Percentiles rank a stretch among this genome's conserved stretches.
These are phyloP conservation scores for Lemur catta DNA, from an alignment of 2,797 vertebrate genomes.

Conservation along the genomic window DNA sequence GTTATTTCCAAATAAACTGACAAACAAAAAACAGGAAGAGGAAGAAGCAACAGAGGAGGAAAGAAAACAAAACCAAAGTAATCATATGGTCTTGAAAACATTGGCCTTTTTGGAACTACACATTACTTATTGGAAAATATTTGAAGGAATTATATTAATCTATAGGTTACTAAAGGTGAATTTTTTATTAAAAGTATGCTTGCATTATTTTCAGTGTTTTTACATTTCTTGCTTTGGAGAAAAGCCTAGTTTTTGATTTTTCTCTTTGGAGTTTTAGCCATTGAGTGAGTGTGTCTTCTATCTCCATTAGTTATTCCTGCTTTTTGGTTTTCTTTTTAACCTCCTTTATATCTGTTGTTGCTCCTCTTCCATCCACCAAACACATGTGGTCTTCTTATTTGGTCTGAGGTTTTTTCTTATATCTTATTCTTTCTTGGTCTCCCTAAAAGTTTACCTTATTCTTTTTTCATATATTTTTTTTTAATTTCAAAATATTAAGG, in stretches of 20 bases:
- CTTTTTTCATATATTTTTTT: no score
- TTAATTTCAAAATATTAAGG: no score
- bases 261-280: background rate
- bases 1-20: background rate
- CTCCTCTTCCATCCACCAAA: background rate
- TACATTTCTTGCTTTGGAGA: background rate
- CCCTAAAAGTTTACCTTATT: background rate
- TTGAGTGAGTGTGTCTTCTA: background rate
- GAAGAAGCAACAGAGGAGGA: background rate
- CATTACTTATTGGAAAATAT: background rate
- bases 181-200: background rate
- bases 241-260: background rate
- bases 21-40: background rate
- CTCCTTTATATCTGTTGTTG: background rate
- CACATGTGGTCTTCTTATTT: background rate
- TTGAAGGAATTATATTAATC: constrained; percentile 3
- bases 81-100: background rate
- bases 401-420: background rate
- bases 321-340: background rate
- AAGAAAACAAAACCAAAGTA: background rate
- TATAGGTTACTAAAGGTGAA: background rate
- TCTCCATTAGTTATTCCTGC: background rate
- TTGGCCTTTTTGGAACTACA: background rate
- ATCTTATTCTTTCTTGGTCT: constrained; percentile 28
- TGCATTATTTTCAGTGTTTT: background rate